phyloP scores from a whole-genome alignment of 2,797 vertebrate species.

The Borostomias antarcticus region DNA sequence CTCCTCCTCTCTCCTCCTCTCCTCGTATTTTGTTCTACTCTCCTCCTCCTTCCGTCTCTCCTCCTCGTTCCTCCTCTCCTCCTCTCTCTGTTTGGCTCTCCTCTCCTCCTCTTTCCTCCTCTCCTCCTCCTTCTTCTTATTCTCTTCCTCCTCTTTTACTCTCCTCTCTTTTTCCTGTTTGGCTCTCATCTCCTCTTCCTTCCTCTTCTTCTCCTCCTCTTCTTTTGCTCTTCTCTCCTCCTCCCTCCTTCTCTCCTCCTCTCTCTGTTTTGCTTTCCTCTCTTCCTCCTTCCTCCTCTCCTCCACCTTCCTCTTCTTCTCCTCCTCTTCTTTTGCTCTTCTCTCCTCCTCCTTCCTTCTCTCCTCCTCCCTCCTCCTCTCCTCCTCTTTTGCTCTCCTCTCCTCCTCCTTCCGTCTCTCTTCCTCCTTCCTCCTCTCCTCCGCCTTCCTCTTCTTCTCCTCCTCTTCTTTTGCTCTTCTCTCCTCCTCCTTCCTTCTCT shows the following conservation, averaged over 20 bases:
- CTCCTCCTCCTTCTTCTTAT: not conserved
- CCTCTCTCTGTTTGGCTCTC: not conserved
- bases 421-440: slow-evolving; percentile 32
- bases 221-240: slow-evolving; percentile 9
- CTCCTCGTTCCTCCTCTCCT: slow-evolving; percentile 12
- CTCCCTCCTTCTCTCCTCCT: not conserved
- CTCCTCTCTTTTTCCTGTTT: slow-evolving; percentile 38
- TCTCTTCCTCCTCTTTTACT: slow-evolving; percentile 21
- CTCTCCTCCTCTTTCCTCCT: slow-evolving; percentile 1
- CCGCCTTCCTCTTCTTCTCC: slow-evolving; percentile 28
- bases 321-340: not conserved
- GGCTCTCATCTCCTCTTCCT: slow-evolving; percentile 48
- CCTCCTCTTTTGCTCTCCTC: slow-evolving; percentile 9
- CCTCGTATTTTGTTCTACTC: not conserved
- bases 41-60: not conserved
- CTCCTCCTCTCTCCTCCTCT: not conserved
- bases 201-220: slow-evolving; percentile 24
- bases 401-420: not conserved
- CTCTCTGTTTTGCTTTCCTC: not conserved
- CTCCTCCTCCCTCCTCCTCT: slow-evolving; percentile 8
- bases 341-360: not conserved
- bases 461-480: not conserved
- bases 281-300: not conserved
- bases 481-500: slow-evolving; percentile 6
- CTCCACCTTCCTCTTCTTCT: not conserved